Conservation (phyloP, 2,888 invertebrate genomes). For the Epistrophe grossulariae region DNA sequence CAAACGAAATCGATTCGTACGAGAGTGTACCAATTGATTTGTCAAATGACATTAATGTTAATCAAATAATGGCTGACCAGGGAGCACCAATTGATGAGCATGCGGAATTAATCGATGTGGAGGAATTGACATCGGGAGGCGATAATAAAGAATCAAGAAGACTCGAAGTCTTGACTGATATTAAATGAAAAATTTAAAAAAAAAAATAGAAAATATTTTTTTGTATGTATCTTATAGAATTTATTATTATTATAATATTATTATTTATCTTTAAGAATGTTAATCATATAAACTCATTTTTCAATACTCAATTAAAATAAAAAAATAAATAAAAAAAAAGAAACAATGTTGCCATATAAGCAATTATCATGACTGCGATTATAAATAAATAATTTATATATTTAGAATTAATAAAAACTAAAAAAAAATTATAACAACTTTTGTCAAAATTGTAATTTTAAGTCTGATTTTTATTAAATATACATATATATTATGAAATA, state of each 20-base stretch:
- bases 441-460: conserved; percentile 56
- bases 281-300: conserved; percentile 21
- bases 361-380: conserved; percentile 39
- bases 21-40: conserved; percentile 81
- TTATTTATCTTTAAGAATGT: background rate
- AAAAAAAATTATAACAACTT: background rate
- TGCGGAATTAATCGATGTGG: conserved; percentile 81
- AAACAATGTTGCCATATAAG: conserved; percentile 35
- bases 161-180: conserved; percentile 53
- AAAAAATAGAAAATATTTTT: background rate
- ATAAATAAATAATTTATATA: background rate
- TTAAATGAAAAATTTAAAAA: conserved; percentile 33
- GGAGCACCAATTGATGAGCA: conserved; percentile 82
- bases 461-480: conserved; percentile 54
- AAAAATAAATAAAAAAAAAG: conserved; percentile 5
- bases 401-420: conserved; percentile 4
- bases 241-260: background rate
- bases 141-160: conserved; percentile 13
- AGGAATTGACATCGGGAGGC: conserved; percentile 34
- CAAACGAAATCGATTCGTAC: conserved; percentile 81
- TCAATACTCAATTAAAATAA: conserved; percentile 22
- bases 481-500: background rate
- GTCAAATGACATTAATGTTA: conserved; percentile 83
- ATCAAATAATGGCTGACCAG: conserved; percentile 81
- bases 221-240: conserved; percentile 22